Base-by-base conservation (phyloP, 2,888 invertebrate species). In the Gymnocheta viridis region DNA sequence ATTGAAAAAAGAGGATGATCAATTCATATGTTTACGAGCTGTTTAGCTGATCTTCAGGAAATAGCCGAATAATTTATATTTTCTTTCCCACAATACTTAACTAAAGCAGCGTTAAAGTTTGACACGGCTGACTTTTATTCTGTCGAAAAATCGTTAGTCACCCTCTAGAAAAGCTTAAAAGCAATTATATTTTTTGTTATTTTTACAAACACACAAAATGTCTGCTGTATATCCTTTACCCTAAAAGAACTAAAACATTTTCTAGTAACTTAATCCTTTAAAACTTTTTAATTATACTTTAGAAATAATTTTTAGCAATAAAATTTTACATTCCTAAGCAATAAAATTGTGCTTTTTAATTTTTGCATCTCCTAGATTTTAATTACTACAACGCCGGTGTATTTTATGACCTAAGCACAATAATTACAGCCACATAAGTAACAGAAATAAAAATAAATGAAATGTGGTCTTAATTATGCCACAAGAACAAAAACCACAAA, bases 391-490 rank as follows among this genome's bases (percentile, higher is more conserved):
- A 76, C 79, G 69, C 84, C 84, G 84, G 84, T 84, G 84, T 73
- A 56, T 78, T 84, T 84, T 84, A 84, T 81, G 84, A 70, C 77
- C 77, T 44, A 78, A 67, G 78, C 44, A 77, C 51, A 56, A 41
- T 17, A 27, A 38, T 44, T 56, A 32, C 10, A 41, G 29, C 22
- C 44, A 19, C 38, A 80, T 56, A 19, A 24, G 27, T 19, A 60
- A 12, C 9, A 38, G 24, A 54, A 64, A 41, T 56, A 17, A 62
- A 56, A 58, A 62, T 72, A 19, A 64, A 69, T 19, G 70, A 81
- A 79, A 76, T 82, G 64, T 82, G 73, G 60, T 79, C 79, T 69
- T 79, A 85, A 85, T 85, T 85, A 79, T 82, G 51, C 82, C 78
- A 78, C 82, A 84, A 81, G 74, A 83, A 47, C 56, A 54, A 10